Conservation (phyloP, 2,113 vertebrate species). For the Pelvicachromis taeniatus region DNA sequence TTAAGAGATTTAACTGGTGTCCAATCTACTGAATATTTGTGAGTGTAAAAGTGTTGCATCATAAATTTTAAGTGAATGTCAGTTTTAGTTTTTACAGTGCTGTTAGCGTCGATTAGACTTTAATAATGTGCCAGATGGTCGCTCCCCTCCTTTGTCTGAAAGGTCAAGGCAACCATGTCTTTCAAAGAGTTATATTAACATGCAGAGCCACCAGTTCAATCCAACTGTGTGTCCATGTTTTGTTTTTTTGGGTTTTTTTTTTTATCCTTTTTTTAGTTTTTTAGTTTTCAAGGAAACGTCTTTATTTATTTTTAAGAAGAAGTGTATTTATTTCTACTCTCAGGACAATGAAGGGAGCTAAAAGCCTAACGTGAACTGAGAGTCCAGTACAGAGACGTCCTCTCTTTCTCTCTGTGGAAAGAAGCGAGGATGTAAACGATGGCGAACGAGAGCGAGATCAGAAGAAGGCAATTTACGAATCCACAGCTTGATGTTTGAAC, state of each 20-base stretch:
- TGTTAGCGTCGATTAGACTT: not conserved
- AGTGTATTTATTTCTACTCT: not conserved
- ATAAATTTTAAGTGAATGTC: too few species aligned
- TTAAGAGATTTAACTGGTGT: too few species aligned
- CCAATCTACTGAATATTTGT: too few species aligned
- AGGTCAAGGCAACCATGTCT: not conserved
- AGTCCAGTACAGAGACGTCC: not conserved
- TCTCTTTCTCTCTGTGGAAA: not conserved
- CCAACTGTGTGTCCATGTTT: not conserved
- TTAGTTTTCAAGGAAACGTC: accelerated
- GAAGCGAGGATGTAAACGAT: not conserved
- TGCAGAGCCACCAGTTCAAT: not conserved
- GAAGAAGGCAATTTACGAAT: not conserved
- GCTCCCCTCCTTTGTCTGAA: not conserved
- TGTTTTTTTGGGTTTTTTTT: not conserved
- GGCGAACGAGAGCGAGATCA: not conserved
- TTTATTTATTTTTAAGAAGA: not conserved
- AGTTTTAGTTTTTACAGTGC: not conserved
- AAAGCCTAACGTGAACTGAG: not conserved
- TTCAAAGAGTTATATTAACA: not conserved
- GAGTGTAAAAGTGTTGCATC: too few species aligned
- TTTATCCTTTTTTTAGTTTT: too few species aligned
- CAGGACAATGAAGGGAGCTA: not conserved
- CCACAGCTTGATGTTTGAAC: not conserved
- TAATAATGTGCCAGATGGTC: not conserved